Evolutionary conservation across 2,113 vertebrate species (phyloP), one percentile per base, ranked within the genome.

Genomic region (Gracilinanus agilis): DNA sequence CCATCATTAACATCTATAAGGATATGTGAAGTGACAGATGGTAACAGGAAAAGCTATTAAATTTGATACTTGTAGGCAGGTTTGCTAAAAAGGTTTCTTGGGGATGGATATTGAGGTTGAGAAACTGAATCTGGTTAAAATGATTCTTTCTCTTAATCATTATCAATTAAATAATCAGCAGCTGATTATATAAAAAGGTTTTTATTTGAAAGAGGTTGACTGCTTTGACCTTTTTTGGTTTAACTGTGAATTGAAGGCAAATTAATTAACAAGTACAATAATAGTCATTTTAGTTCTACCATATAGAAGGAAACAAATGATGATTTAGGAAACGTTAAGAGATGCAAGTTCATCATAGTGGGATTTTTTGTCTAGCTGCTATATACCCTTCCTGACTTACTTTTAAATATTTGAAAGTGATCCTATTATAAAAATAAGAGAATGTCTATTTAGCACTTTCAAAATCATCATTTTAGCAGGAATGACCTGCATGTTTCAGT

Each of bases 191-290:
- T 83, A 83, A 75, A 4, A 83, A 83, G 40, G 16, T 7, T 83
- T 83, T 40, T 1, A 23, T 83, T 83, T 40, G 6, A 83, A 83
- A 83, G 16, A 40, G n/a, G n/a, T 40, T 40, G 19, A 8, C 16
- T 83, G 21, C 19, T 40, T 40, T 21, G 67, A 83, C 19, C 34
- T 40, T 83, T 83, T 56, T 56, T 83, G 40, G 44, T 89, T 96
- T 92, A 90, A 83, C 13, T 53, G 29, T 29, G 3, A 93, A 94
- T 16, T 91, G 92, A 94, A 56, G 93, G 90, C 90, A 96, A 92
- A 93, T 90, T 89, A 92, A 49, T 54, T 44, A 40, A 58, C 49
- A n/a, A 49, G 5, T 93, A 3, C 16, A n/a, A 0, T 55, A 13
- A 29, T 75, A 24, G 93, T 94, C 44, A 25, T 88, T 95, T 91